Evolutionary conservation across 2,888 invertebrate species (phyloP), one percentile per base, ranked within the genome.

Genomic region (Opisthograptis luteolata): DNA sequence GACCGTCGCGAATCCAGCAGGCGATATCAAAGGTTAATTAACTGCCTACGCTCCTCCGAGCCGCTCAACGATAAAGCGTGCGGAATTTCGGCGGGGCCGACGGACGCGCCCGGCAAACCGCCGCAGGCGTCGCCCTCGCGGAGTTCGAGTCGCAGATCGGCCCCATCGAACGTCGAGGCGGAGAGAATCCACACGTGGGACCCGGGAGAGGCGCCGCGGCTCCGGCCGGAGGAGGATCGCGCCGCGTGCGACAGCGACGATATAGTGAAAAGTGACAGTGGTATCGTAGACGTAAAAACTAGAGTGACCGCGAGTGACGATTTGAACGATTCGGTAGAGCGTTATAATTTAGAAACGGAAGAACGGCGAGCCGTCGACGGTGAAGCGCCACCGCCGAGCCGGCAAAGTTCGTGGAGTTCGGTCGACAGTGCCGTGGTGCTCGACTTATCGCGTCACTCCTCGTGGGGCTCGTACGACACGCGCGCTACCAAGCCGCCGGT

Each of bases 391-490:
- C 77, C 87, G 65, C 76, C 87, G 60, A 82, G 88, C 60, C 85
- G 95, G 20, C 95, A 95, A 78, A 94, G 94, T 79, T 95, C 95
- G 36, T 95, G 95, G 95, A 94, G 94, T 73, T 94, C 94, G 20
- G 94, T 94, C 76, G 96, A 96, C 80, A 95, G 95, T 75, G 95
- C 95, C 15, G 94, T 95, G 22, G 94, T 93, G 34, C 87, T 94
- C 54, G 95, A 95, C 62, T 92, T 94, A 19, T 95, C 95, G 48
- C 92, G 96, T 6, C 95, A 96, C 75, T 94, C 96, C 60, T 96
- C 96, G 27, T 96, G 96, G 96, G 95, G 96, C 50, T 94, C 95
- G n/a, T 93, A 93, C 39, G 95, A 95, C 72, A 92, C 92, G 40
- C 89, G 94, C 9, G 34, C 34, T 28, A 93, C 61, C 35, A 61